Evolutionary conservation across 1,140 invertebrate genomes (phyloP), one percentile per base, ranked within the genome.

Genomic region (Drosophila quadrilineata): DNA sequence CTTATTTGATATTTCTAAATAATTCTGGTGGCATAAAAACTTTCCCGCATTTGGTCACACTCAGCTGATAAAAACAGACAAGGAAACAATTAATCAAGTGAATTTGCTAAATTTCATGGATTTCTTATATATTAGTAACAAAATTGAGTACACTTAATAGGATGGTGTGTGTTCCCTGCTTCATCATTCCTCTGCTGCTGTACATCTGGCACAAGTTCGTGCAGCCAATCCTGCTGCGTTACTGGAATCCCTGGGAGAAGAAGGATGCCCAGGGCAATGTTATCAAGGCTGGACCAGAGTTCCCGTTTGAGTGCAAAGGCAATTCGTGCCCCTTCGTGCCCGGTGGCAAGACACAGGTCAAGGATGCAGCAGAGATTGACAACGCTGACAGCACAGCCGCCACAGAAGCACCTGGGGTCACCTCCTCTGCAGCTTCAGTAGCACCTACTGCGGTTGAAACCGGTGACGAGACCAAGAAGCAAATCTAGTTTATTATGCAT

Each of bases 111-210:
- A n/a, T n/a, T n/a, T n/a, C n/a, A n/a, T n/a, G n/a, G n/a, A n/a
- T n/a, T n/a, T n/a, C n/a, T n/a, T n/a, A n/a, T n/a, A n/a, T n/a
- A n/a, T n/a, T n/a, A n/a, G n/a, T n/a, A n/a, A n/a, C n/a, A n/a
- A n/a, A n/a, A n/a, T n/a, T n/a, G n/a, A n/a, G n/a, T n/a, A n/a
- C n/a, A n/a, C n/a, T n/a, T n/a, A n/a, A n/a, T n/a, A n/a, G n/a
- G 31, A 95, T 95, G 94, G 94, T 95, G 75, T 95, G 94, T 80
- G 91, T 95, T 43, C 94, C 94, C 2, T 95, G 94, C 80, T 94
- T 95, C 70, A 92, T 95, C 33, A 93, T 95, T 80, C 94, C 94
- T 1, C 86, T 95, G 29, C 88, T 95, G 19, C 90, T 95, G 0
- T 95, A 93, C 69, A 91, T 95, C 58, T 95, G 94, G 93, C 94